Evolutionary conservation across 2,888 invertebrate species (phyloP).

Genomic region (Lasioglossum oenotherae): DNA sequence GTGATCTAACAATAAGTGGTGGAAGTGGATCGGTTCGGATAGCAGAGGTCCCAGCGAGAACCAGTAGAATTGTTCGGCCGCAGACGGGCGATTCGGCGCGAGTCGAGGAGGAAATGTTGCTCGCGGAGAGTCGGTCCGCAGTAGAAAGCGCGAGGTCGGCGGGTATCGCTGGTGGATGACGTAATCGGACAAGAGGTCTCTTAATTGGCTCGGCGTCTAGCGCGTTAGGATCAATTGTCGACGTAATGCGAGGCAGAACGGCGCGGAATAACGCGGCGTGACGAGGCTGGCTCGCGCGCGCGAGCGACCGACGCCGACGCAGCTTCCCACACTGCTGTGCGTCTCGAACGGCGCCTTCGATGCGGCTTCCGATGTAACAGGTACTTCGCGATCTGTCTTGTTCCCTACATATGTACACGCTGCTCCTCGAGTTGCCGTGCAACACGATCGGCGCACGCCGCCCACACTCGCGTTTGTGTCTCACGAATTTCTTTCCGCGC

Average conservation of each 20-base stretch:
- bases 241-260: conserved; percentile 67
- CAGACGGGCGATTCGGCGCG: conserved; percentile 16
- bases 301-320: conserved; percentile 72
- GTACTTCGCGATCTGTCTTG: conserved; percentile 40
- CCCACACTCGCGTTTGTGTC: neutral
- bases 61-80: neutral
- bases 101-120: conserved; percentile 36
- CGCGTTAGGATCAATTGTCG: conserved; percentile 78
- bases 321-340: conserved; percentile 73
- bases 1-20: neutral
- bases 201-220: conserved; percentile 79
- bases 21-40: neutral
- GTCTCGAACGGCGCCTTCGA: conserved; percentile 53
- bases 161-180: conserved; percentile 58
- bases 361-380: conserved; percentile 55
- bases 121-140: neutral
- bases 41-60: neutral
- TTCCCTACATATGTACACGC: conserved; percentile 1
- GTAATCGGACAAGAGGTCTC: conserved; percentile 69
- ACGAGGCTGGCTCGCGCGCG: conserved; percentile 32
- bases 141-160: conserved; percentile 49
- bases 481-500: conserved; percentile 5
- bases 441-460: neutral
- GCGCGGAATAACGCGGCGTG: conserved; percentile 48
- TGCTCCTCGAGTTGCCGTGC: conserved; percentile 24